Base-by-base conservation (phyloP, 2,888 invertebrate species). In the Erebia aethiops region DNA sequence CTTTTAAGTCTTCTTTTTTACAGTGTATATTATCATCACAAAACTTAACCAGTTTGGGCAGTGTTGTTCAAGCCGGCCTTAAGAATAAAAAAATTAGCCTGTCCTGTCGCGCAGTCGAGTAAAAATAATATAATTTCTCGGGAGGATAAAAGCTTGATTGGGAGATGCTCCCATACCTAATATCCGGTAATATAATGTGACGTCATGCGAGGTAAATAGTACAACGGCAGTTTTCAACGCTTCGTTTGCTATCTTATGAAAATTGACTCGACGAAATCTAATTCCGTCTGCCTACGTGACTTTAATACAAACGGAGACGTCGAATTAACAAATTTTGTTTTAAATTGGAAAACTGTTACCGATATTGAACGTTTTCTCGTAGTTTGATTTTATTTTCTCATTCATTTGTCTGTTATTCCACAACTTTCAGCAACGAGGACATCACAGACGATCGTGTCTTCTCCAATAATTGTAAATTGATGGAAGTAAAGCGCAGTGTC, bases 221-320 rank as follows among this genome's bases (percentile, higher is more conserved):
- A 80, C 79, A 76, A 75, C 63, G 51, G 76, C 69, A 70, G 74
- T 69, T 74, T 72, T 65, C 72, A 62, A 73, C 73, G 76, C 73
- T 74, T 67, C 71, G 71, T 68, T 74, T 71, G 69, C 72, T 52
- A 72, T 68, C 67, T 74, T 74, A 72, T 75, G 74, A 75, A 75
- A 75, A 74, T 74, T 72, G 74, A 71, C 74, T 74, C 67, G 70
- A 70, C 72, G 71, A 69, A 70, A 71, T 71, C 70, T 76, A 70
- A 75, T 72, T 74, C 71, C 63, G 72, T 63, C 61, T 66, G 62
- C 18, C 57, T 69, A 75, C 75, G 74, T 72, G 72, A 75, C 67
- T 62, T 10, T 62, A 62, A 26, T 61, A 61, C 18, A 18, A 18
- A 62, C n/a, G 46, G 62, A 46, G 21, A 21, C 18, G 21, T 49